A percentile compares a stretch with the other conserved stretches of the same genome.
Evolutionary conservation across 2,888 invertebrate species (phyloP).

Genomic region (Meghimatium bilineatum): DNA sequence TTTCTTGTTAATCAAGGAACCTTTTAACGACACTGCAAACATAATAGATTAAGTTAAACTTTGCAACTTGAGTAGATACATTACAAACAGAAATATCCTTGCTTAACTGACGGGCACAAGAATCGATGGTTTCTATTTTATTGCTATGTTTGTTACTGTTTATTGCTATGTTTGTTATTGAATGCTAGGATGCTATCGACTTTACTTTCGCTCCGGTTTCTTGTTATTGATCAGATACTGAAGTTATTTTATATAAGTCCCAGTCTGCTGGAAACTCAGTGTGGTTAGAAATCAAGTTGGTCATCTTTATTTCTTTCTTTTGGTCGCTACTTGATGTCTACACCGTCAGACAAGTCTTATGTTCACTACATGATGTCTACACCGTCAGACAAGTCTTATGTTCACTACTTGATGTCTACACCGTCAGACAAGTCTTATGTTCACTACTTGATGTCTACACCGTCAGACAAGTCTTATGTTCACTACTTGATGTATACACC

Average conservation of each 20-base stretch:
- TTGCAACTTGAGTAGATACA: background rate
- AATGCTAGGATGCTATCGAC: background rate
- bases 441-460: no score
- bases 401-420: no score
- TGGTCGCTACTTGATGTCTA: no score
- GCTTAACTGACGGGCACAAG: background rate
- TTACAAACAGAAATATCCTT: background rate
- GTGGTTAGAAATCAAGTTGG: no score
- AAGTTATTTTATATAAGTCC: background rate
- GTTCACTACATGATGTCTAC: no score
- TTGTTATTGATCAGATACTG: background rate
- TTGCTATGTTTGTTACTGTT: conserved; percentile 10
- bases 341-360: no score
- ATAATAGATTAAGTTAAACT: background rate
- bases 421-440: no score
- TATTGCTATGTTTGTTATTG: background rate
- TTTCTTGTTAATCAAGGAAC: background rate
- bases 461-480: no score
- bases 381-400: no score
- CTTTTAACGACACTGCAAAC: conserved; percentile 1
- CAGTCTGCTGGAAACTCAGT: background rate
- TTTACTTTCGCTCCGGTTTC: background rate
- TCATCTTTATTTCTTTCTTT: no score
- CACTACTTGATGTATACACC: no score
- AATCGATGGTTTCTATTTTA: conserved; percentile 8